These are phyloP conservation scores for Ethmia dodecea DNA, from an alignment of 2,888 invertebrate species.

Conservation along the genomic window DNA sequence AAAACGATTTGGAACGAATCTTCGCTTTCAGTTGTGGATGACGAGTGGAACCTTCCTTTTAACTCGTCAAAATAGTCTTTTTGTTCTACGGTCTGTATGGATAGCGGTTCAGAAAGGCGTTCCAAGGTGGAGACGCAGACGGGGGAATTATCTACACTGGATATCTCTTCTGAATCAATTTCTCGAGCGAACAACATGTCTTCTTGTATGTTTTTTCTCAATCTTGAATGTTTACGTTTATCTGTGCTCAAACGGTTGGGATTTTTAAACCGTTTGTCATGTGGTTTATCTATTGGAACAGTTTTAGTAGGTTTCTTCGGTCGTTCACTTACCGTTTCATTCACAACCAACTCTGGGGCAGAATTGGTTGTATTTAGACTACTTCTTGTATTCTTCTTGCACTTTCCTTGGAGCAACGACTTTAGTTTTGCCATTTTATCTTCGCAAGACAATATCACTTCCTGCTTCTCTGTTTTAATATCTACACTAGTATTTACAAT, in stretches of 20 bases:
- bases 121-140: background rate
- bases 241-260: slow-evolving; percentile 26
- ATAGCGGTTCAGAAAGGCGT: slow-evolving; percentile 1
- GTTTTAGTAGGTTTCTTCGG: slow-evolving; percentile 23
- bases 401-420: slow-evolving; percentile 39
- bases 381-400: slow-evolving; percentile 24
- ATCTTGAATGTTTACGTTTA: slow-evolving; percentile 33
- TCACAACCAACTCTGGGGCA: slow-evolving; percentile 1
- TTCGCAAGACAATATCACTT: slow-evolving; percentile 51
- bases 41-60: slow-evolving; percentile 46
- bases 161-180: slow-evolving; percentile 31
- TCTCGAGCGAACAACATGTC: slow-evolving; percentile 45
- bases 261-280: slow-evolving; percentile 43
- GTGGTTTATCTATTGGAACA: slow-evolving; percentile 24
- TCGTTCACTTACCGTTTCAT: slow-evolving; percentile 9
- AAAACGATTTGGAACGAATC: slow-evolving; percentile 71
- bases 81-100: slow-evolving; percentile 7
- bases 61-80: slow-evolving; percentile 55
- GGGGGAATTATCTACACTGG: slow-evolving; percentile 39
- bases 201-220: slow-evolving; percentile 39
- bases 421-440: slow-evolving; percentile 57
- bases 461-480: slow-evolving; percentile 18
- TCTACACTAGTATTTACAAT: background rate
- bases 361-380: slow-evolving; percentile 18
- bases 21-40: slow-evolving; percentile 48